Evolutionary conservation across 1,140 invertebrate species (phyloP), one percentile per base, ranked within the genome.

Genomic region (Rhyzopertha dominica): DNA sequence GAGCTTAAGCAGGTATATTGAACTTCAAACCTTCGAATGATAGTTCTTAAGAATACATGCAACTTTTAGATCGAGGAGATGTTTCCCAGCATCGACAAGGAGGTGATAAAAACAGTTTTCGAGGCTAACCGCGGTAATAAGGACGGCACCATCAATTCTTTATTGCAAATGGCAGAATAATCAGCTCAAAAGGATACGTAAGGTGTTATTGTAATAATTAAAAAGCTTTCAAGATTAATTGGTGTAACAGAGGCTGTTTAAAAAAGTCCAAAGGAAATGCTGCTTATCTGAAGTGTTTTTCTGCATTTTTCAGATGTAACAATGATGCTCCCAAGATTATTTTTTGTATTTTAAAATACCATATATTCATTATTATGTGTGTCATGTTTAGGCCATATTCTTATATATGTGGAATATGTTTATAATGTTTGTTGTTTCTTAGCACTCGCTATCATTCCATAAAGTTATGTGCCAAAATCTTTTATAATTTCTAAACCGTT

Each of bases 31-130:
- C n/a, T n/a, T n/a, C n/a, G n/a, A n/a, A n/a, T n/a, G n/a, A n/a
- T n/a, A n/a, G n/a, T n/a, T n/a, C n/a, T n/a, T 13, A 41, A 7
- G 30, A 19, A 23, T 22, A 32, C 10, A 28, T 42, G 7, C 34
- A 45, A 29, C 51, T 75, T 74, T 38, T 69, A 91, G 84, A 80
- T 97, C 44, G 79, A 87, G 59, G 92, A 95, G 72, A 96, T 98
- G 93, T 98, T 98, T 72, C 93, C 94, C 13, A 87, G 85, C 63
- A 81, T 96, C 63, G 93, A 97, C 55, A 83, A 82, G 54, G 90
- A 95, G 60, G 90, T 95, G 1, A 84, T 98, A 23, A 86, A 85
- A 65, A 90, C 89, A 1, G 85, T 98, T 13, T 78, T 90, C 59
- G 90, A 95, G 67, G 86, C 84, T 5, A 93, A 94, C 64, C 67